Conservation (phyloP, 1,140 invertebrate species). For the Lepidurus arcticus region DNA sequence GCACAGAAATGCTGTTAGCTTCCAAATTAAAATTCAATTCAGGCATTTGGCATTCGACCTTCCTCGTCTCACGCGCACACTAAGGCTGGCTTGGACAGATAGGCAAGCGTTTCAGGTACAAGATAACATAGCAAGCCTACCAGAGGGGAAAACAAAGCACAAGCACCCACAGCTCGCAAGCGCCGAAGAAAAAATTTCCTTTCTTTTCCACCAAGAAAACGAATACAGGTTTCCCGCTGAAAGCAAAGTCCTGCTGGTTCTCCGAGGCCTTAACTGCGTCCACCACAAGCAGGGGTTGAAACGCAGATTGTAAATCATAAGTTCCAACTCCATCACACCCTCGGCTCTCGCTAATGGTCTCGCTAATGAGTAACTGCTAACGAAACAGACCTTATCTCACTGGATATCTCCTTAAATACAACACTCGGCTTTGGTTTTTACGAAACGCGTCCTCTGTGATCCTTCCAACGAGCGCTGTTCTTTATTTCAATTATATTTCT, state of each 20-base stretch:
- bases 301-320: neutral
- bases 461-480: neutral
- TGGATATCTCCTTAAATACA: neutral
- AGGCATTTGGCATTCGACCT: constrained; percentile 17
- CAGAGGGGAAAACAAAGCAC: neutral
- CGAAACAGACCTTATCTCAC: neutral
- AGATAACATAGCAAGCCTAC: constrained; percentile 15
- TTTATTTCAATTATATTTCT: neutral
- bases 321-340: constrained; percentile 17
- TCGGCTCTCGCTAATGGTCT: neutral
- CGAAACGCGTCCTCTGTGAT: neutral
- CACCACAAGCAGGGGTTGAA: constrained; percentile 17
- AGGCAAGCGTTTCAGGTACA: neutral
- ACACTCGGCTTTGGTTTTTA: neutral
- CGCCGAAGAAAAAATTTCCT: neutral
- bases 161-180: neutral
- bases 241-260: neutral
- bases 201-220: too few species aligned
- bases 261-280: neutral
- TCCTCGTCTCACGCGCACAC: constrained; percentile 13
- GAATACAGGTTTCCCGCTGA: neutral
- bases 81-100: neutral
- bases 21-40: constrained; percentile 22
- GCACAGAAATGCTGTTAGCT: constrained; percentile 3
- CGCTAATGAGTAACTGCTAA: constrained; percentile 12